These are phyloP conservation scores for Gambusia holbrooki DNA, from an alignment of 2,113 vertebrate genomes.

Conservation along the genomic window DNA sequence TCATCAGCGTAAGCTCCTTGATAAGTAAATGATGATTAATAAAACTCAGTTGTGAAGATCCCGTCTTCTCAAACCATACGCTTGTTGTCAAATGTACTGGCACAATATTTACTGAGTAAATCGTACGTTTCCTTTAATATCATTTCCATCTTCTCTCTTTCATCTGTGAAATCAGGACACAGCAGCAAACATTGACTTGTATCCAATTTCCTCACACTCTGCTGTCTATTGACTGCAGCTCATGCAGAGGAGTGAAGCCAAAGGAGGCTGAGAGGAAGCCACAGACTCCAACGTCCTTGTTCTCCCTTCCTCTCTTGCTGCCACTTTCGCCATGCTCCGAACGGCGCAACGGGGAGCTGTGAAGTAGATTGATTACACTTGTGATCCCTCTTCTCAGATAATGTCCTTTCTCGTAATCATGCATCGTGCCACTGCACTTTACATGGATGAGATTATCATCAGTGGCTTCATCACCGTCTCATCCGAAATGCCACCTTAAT, in stretches of 20 bases:
- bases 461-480: conserved; percentile 75
- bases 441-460: conserved; percentile 71
- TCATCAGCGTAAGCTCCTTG: too few species aligned
- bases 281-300: conserved; percentile 34
- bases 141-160: conserved; percentile 40
- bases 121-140: conserved; percentile 28
- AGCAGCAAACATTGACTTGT: conserved; percentile 51
- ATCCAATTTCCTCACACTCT: conserved; percentile 61
- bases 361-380: conserved; percentile 75
- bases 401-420: conserved; percentile 74
- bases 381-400: conserved; percentile 72
- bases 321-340: conserved; percentile 41
- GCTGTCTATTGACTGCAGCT: conserved; percentile 58
- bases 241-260: conserved; percentile 46
- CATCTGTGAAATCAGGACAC: conserved; percentile 62
- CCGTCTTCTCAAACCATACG: not conserved
- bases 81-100: not conserved
- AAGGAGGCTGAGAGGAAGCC: conserved; percentile 46
- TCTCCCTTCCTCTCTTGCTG: conserved; percentile 50
- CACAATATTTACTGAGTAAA: conserved; percentile 28
- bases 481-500: conserved; percentile 63
- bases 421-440: conserved; percentile 66
- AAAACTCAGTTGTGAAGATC: too few species aligned
- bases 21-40: too few species aligned
- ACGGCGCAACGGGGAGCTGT: conserved; percentile 48